Evolutionary conservation across 2,113 vertebrate species (phyloP), one percentile per base, ranked within the genome.

Genomic region (Plecotus auritus): DNA sequence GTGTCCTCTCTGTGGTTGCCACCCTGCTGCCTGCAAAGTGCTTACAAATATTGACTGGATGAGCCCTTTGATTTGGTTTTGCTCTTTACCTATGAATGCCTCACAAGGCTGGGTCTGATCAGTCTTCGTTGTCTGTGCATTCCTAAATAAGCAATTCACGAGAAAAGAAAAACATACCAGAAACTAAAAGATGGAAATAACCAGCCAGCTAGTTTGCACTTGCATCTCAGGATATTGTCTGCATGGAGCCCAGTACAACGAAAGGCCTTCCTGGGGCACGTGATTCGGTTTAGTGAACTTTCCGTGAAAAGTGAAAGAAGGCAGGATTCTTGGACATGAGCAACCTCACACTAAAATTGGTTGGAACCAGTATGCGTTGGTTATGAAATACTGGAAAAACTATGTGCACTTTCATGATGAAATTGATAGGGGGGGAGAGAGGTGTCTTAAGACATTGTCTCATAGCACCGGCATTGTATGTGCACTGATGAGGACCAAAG

Each of bases 361-460:
- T 11, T 16, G 11, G 69, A 54, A 35, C 22, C 22, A 9, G 16
- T 4, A 9, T 1, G 11, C 20, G 0, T 4, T 3, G 45, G 47
- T 35, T 11, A 2, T 0, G 2, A 30, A 22, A 28, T 17, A 16
- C 42, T 20, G 17, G 56, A 74, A 45, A 51, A 40, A 51, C 4
- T 4, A 3, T 4, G 69, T 7, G 16, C 37, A 26, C 18, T n/a
- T 12, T 42, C 30, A 7, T 26, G 67, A 49, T 0, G 0, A 30
- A 32, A 37, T 8, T 3, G 23, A 76, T 7, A 4, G 0, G 32
- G 37, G 16, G 37, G 35, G 7, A 26, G 30, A 59, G 9, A 9
- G 12, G 7, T 0, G n/a, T 35, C 51, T 10, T 0, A 0, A 47
- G 28, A 40, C 0, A n/a, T 5, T 0, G 40, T 32, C 0, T 8